phyloP scores from a whole-genome alignment of 2,888 invertebrate genomes.

The Drosophila colorata region DNA sequence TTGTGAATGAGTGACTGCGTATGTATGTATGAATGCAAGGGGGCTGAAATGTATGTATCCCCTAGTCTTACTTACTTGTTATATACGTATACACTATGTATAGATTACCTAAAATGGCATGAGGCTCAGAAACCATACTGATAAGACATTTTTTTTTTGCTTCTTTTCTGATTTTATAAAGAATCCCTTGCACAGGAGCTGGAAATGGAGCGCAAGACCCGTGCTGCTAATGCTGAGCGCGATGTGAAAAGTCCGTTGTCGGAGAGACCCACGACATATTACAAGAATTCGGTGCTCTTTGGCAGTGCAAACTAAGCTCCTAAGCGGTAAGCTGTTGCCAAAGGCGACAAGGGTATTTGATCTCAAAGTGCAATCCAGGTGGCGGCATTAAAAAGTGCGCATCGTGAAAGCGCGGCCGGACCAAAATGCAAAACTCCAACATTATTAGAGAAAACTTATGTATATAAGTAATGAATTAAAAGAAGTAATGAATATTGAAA shows the following conservation, averaged over 20 bases:
- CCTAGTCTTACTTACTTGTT: too few relatives aligned
- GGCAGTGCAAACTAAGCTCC: slow-evolving; percentile 91
- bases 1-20: too few relatives aligned
- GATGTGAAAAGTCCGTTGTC: slow-evolving; percentile 95
- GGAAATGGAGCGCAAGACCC: slow-evolving; percentile 92
- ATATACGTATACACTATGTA: too few relatives aligned
- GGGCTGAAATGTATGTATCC: too few relatives aligned
- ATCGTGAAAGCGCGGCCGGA: slow-evolving; percentile 20
- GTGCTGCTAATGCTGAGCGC: slow-evolving; percentile 91
- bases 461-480: slow-evolving; percentile 28
- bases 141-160: neutral
- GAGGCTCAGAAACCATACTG: neutral
- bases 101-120: neutral
- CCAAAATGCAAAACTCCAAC: slow-evolving; percentile 45
- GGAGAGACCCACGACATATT: slow-evolving; percentile 91
- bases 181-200: slow-evolving; percentile 94
- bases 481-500: slow-evolving; percentile 13
- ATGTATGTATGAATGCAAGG: too few relatives aligned
- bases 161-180: slow-evolving; percentile 76
- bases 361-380: slow-evolving; percentile 83
- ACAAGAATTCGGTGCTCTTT: slow-evolving; percentile 95
- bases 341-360: slow-evolving; percentile 64
- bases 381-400: slow-evolving; percentile 37
- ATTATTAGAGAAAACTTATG: slow-evolving; percentile 40
- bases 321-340: slow-evolving; percentile 37